Evolutionary conservation across 2,113 vertebrate genomes (phyloP), one percentile per base, ranked within the genome.

Genomic region (Rhea pennata): DNA sequence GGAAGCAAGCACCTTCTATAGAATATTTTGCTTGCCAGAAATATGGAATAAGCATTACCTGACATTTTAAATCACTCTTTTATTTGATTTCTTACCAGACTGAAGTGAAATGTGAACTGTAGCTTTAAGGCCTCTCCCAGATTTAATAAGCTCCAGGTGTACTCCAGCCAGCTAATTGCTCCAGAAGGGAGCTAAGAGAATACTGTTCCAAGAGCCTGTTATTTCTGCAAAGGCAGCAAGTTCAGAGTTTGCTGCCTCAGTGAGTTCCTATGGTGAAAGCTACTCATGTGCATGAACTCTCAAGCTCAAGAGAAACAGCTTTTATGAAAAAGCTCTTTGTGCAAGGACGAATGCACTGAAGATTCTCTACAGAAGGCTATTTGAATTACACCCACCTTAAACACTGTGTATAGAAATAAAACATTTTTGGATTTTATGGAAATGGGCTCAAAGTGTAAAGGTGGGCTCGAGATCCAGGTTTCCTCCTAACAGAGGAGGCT

Each of bases 151-250:
- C 96, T 98, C 97, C 97, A 98, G 98, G 97, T 98, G 92, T 98
- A 97, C 94, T 98, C 91, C 96, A 96, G 98, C 97, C 95, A 97
- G 96, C 97, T 97, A 97, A 98, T 97, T 98, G 94, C 95, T 97
- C 98, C 97, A 96, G 97, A 97, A 97, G 95, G 95, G 95, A 96
- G 95, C 94, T 81, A 95, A 91, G 88, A 95, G 95, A 97, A 95
- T 91, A 65, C 96, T 91, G 92, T 96, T 96, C 95, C 93, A 90
- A 95, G 95, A 97, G 90, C 87, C 97, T 97, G 95, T 93, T 95
- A 96, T 96, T 97, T 96, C 96, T 96, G 92, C 94, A 94, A 96
- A 94, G 95, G 93, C 74, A 78, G 92, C 93, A 95, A 95, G 97
- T 95, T 95, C 82, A 39, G 93, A 69, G 95, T 95, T 98, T 96